Base-by-base conservation (phyloP, 2,797 vertebrate species). In the Hipposideros larvatus region DNA sequence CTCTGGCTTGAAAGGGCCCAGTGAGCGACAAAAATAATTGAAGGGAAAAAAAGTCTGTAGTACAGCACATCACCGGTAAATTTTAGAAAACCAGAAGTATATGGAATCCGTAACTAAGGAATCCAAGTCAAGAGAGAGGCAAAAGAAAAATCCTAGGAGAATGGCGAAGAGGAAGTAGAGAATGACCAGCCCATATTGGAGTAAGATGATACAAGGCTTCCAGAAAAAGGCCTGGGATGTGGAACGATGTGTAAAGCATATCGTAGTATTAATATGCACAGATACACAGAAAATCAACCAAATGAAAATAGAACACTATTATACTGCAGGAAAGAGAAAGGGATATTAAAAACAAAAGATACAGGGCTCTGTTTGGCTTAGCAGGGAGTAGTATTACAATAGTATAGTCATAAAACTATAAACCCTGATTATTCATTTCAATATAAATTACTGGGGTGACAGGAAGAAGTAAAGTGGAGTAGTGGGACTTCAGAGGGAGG, bases 21-120 rank as follows among this genome's bases (percentile, higher is more conserved):
- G 28, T 77, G 19, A 80, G 5, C 18, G 18, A 19, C 57, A 66
- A 71, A 92, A 95, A 92, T 41, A 73, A 87, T 7, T 48, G 11
- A 19, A n/a, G 37, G 8, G 15, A 24, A 43, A 18, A 51, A 22
- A 77, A 19, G 21, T 31, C 80, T 41, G 41, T 10, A 82, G 21
- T 34, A 82, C 0, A 68, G 74, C 14, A 74, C 0, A n/a, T 48
- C 31, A 92, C 46, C 57, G 92, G 77, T 51, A 59, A 77, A 80
- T 63, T 92, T 90, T 24, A 94, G 93, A 92, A 96, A 91, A 90
- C 1, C 10, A 89, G 34, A 94, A 93, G 41, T 18, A 77, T 22
- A 22, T 0, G 63, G 19, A 51, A 77, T 80, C 26, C 14, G 46
- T 63, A 74, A 65, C 26, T 34, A 79, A 87, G 31, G 31, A 94